phyloP scores from a whole-genome alignment of 2,888 invertebrate genomes.

The Hipparchia semele region DNA sequence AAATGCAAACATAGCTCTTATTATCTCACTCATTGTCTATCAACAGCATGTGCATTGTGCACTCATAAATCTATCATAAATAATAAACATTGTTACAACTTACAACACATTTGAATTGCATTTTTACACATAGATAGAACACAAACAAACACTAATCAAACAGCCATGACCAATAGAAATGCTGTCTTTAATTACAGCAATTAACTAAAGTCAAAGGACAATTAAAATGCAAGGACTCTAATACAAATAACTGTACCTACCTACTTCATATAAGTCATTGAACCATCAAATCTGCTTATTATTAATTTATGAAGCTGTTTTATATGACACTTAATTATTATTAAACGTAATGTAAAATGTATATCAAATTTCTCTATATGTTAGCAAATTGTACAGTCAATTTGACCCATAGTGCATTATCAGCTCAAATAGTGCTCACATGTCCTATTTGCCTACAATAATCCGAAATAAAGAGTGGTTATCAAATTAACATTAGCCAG shows the following conservation, averaged over 20 bases:
- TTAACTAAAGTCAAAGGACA: slow-evolving; percentile 20
- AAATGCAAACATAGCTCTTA: background rate
- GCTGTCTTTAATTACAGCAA: slow-evolving; percentile 33
- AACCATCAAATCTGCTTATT: too few species aligned
- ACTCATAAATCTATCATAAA: slow-evolving; percentile 25
- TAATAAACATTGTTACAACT: slow-evolving; percentile 28
- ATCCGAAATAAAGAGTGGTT: slow-evolving; percentile 12
- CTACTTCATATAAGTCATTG: too few species aligned
- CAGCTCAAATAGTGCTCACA: slow-evolving; percentile 5
- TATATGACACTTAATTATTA: background rate
- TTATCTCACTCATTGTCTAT: background rate
- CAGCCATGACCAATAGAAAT: slow-evolving; percentile 32
- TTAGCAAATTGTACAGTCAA: slow-evolving; percentile 5
- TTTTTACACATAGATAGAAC: slow-evolving; percentile 11
- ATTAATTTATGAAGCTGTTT: too few species aligned
- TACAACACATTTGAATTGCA: slow-evolving; percentile 4
- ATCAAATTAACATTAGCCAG: slow-evolving; percentile 10
- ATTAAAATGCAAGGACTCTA: slow-evolving; percentile 19
- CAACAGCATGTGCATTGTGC: slow-evolving; percentile 23
- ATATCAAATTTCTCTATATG: slow-evolving; percentile 26
- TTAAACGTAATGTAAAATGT: slow-evolving; percentile 20
- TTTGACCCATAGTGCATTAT: slow-evolving; percentile 15
- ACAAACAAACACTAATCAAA: slow-evolving; percentile 28
- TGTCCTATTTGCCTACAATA: slow-evolving; percentile 1
- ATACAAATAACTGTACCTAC: background rate